phyloP scores from a whole-genome alignment of 2,797 vertebrate species.

The Ataeniobius toweri region DNA sequence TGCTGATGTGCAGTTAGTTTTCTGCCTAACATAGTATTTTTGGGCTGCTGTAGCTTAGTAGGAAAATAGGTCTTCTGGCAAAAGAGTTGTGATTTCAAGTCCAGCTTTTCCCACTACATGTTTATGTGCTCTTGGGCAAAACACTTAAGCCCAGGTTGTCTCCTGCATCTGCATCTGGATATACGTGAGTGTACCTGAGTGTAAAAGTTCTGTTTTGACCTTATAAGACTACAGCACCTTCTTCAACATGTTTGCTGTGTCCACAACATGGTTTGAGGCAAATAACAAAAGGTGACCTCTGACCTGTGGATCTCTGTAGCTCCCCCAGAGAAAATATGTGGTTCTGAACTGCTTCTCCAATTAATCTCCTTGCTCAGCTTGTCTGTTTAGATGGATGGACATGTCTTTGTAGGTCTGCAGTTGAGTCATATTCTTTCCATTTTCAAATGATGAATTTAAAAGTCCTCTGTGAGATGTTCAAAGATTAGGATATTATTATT shows the following conservation, averaged over 20 bases:
- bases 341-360: not conserved
- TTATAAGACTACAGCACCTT: not conserved
- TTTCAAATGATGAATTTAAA: not conserved
- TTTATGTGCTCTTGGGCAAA: not conserved
- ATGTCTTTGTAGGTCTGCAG: not conserved
- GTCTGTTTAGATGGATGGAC: not conserved
- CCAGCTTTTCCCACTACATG: not conserved
- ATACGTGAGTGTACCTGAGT: not conserved
- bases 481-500: not conserved
- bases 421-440: not conserved
- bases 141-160: not conserved
- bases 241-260: not conserved
- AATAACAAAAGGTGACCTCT: not conserved
- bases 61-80: not conserved
- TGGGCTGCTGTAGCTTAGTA: not conserved
- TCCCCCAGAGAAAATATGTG: not conserved
- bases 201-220: not conserved
- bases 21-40: not conserved
- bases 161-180: not conserved
- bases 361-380: not conserved
- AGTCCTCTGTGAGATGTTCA: not conserved
- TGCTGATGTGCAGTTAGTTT: not conserved
- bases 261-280: not conserved
- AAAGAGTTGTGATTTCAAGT: not conserved
- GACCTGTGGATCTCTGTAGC: not conserved